Conservation (phyloP, 2,888 invertebrate species). For the Acanthopleura granulata region DNA sequence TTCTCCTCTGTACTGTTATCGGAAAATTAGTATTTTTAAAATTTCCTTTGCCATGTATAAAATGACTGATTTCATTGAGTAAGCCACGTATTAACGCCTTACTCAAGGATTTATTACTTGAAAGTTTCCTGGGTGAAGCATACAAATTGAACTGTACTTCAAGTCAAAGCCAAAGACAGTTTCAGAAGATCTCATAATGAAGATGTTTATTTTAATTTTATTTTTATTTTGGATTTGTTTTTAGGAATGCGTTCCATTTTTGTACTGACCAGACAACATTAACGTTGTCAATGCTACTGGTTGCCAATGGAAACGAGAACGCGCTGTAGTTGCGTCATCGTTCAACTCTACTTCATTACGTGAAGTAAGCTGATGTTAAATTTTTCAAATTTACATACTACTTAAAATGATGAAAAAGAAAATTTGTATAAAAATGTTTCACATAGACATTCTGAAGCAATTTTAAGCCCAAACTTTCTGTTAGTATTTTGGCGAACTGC, state of each 20-base stretch:
- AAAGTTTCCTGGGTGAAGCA: no score
- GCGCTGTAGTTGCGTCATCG: constrained; percentile 33
- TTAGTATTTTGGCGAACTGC: no score
- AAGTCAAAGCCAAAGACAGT: neutral
- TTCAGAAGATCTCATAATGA: neutral
- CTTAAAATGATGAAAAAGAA: no score
- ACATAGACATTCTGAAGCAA: no score
- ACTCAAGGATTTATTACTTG: no score
- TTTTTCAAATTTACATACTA: neutral
- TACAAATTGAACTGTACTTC: neutral
- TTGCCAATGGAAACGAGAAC: constrained; percentile 37
- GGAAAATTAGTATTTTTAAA: no score
- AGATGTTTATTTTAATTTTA: neutral
- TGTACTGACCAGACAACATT: constrained; percentile 37
- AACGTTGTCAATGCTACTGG: constrained; percentile 35
- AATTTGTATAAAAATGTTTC: no score
- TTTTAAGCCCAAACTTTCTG: no score
- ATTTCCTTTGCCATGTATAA: no score
- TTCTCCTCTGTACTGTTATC: neutral
- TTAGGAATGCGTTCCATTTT: constrained; percentile 41
- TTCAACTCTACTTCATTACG: constrained; percentile 32
- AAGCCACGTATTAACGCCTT: no score
- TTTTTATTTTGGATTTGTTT: no score
- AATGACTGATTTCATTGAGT: no score
- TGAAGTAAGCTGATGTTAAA: constrained; percentile 30